These are phyloP conservation scores for Choloepus hoffmanni DNA, from an alignment of 2,113 vertebrate genomes.

Conservation along the genomic window DNA sequence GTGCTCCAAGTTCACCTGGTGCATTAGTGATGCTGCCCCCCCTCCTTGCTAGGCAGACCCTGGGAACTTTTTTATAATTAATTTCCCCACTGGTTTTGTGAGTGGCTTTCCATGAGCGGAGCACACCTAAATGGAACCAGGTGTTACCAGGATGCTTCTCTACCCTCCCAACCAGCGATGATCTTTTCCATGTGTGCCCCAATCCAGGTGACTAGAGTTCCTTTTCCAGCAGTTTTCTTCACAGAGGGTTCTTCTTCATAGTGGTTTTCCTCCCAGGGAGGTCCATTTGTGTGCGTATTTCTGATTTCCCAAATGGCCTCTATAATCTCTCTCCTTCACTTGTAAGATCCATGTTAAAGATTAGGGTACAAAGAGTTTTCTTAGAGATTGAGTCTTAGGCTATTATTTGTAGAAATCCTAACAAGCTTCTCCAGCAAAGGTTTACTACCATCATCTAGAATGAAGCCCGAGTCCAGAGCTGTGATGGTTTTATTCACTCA, in stretches of 20 bases:
- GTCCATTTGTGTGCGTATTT: background rate
- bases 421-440: background rate
- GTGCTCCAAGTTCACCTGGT: background rate
- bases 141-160: background rate
- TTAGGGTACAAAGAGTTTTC: background rate
- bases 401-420: background rate
- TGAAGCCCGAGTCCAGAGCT: background rate
- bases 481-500: conserved; percentile 38
- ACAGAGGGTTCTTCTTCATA: conserved; percentile 44
- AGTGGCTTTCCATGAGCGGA: background rate
- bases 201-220: conserved; percentile 57
- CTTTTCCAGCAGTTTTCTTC: conserved; percentile 61
- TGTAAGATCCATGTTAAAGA: background rate
- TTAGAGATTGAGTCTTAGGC: background rate
- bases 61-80: background rate
- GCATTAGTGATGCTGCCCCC: background rate
- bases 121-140: background rate
- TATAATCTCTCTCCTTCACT: background rate
- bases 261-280: background rate
- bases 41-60: background rate
- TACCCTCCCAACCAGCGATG: background rate
- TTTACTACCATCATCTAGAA: background rate
- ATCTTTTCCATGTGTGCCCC: background rate
- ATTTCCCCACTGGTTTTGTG: background rate
- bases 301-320: background rate